phyloP scores from a whole-genome alignment of 1,140 invertebrate genomes.

The Sitobion miscanthi region DNA sequence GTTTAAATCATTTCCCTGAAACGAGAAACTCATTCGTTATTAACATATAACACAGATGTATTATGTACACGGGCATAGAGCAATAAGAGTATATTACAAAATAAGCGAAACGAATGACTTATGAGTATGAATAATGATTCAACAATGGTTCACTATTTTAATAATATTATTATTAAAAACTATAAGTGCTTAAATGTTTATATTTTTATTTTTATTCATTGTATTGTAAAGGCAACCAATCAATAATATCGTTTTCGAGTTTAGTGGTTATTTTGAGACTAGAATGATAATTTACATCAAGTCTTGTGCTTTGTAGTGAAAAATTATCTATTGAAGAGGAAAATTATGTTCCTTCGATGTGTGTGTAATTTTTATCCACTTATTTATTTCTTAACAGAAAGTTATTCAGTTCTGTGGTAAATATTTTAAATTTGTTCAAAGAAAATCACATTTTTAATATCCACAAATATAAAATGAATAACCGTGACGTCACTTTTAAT shows the following conservation, averaged over 20 bases:
- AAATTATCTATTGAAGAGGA: neutral
- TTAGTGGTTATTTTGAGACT: neutral
- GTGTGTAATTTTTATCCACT: neutral
- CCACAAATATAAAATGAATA: neutral
- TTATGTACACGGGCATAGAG: no score
- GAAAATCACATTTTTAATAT: neutral
- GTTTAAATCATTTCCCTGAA: constrained; percentile 35
- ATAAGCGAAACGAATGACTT: neutral
- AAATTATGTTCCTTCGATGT: neutral
- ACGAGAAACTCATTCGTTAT: neutral
- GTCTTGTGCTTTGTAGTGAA: neutral
- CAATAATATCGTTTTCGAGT: neutral
- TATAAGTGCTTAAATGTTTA: neutral
- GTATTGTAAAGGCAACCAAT: neutral
- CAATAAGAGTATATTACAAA: neutral
- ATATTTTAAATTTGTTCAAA: neutral
- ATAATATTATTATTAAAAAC: neutral
- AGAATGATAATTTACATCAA: neutral
- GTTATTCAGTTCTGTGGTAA: neutral
- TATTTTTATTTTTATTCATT: neutral
- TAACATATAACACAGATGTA: neutral
- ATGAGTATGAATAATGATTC: neutral
- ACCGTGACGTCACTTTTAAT: neutral
- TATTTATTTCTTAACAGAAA: neutral
- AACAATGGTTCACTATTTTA: neutral